These are phyloP conservation scores for Pseudolaguvia tuberculata DNA, from an alignment of 2,113 vertebrate species.

Conservation along the genomic window DNA sequence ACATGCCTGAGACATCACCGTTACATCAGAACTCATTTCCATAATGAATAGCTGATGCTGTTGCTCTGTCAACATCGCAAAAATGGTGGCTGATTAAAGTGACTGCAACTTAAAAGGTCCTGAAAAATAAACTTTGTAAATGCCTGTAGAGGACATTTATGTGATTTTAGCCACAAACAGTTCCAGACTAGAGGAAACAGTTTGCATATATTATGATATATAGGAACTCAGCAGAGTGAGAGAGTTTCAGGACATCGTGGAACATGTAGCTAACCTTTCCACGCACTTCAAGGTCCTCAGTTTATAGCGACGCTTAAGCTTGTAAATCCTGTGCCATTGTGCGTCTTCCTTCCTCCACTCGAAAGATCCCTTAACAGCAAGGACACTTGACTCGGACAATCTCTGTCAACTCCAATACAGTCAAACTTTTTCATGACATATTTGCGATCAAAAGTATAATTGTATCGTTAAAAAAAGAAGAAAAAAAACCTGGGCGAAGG, in stretches of 20 bases:
- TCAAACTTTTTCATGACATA: slow-evolving; percentile 21
- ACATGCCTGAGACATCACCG: no score
- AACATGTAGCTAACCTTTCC: background rate
- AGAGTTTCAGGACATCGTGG: slow-evolving; percentile 23
- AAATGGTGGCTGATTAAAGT: no score
- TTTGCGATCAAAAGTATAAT: slow-evolving; percentile 26
- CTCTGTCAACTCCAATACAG: slow-evolving; percentile 19
- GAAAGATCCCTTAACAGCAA: slow-evolving; percentile 23
- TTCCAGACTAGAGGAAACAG: background rate
- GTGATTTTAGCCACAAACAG: background rate
- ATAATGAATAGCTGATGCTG: no score
- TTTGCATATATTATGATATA: background rate
- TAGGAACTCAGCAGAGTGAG: slow-evolving; percentile 6
- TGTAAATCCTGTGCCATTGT: background rate
- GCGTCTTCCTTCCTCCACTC: background rate
- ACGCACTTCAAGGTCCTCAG: slow-evolving; percentile 36
- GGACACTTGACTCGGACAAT: slow-evolving; percentile 24
- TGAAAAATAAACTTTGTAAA: no score
- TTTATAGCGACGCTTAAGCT: slow-evolving; percentile 25
- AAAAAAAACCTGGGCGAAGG: background rate
- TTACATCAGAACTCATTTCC: no score
- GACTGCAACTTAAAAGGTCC: no score
- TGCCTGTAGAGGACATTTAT: no score
- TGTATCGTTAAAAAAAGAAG: background rate
- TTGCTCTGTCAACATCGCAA: no score